phyloP scores from a whole-genome alignment of 2,888 invertebrate species.

The Chrysina gloriosa region DNA sequence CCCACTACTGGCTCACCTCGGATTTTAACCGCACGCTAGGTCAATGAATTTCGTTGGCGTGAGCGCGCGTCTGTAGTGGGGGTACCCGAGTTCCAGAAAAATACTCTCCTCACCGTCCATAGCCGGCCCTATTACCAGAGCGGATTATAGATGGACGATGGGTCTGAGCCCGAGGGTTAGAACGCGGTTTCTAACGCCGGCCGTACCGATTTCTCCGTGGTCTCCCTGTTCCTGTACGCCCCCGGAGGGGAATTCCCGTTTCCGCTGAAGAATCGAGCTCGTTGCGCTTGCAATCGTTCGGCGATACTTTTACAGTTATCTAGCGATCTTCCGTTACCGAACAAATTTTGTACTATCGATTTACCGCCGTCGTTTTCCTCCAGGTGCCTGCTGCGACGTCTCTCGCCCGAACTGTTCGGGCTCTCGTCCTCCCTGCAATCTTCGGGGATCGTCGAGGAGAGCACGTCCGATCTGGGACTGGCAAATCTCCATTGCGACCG shows the following conservation, averaged over 20 bases:
- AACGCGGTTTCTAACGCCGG: slow-evolving; percentile 75
- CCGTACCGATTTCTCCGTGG: slow-evolving; percentile 60
- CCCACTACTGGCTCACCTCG: no score
- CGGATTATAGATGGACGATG: no score
- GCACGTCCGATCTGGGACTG: slow-evolving; percentile 82
- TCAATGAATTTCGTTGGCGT: no score
- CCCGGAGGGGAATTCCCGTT: slow-evolving; percentile 42
- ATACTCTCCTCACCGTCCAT: no score
- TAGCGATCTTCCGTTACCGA: slow-evolving; percentile 1
- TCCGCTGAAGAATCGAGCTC: slow-evolving; percentile 72
- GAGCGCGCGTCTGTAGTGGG: no score
- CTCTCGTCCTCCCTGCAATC: slow-evolving; percentile 85
- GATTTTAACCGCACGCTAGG: no score
- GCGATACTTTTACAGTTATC: slow-evolving; percentile 58
- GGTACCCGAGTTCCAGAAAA: no score
- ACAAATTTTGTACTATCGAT: slow-evolving; percentile 21
- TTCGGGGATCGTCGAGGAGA: slow-evolving; percentile 88
- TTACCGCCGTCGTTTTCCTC: slow-evolving; percentile 44
- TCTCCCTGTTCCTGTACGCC: slow-evolving; percentile 40
- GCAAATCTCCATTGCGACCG: slow-evolving; percentile 80
- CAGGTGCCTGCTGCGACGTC: slow-evolving; percentile 56
- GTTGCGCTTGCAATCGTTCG: slow-evolving; percentile 71
- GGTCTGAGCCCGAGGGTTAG: slow-evolving; percentile 53
- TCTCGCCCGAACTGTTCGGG: slow-evolving; percentile 72
- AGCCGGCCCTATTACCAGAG: no score